Evolutionary conservation across 2,888 invertebrate species (phyloP).

Genomic region (Clanis bilineata): DNA sequence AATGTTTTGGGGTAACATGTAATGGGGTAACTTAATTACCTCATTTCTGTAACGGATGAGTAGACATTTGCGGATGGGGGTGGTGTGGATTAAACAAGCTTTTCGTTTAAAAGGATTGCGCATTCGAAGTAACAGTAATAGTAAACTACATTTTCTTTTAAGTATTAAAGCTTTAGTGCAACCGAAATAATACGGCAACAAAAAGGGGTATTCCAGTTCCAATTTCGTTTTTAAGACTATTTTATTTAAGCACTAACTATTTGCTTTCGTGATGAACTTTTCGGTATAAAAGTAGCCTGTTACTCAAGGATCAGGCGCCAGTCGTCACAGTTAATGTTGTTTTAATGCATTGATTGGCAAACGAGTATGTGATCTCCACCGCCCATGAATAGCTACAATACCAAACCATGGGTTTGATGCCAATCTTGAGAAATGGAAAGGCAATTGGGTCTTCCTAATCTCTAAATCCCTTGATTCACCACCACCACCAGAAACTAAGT

Average conservation of each 20-base stretch:
- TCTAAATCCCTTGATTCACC: no score
- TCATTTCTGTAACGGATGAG: constrained; percentile 3
- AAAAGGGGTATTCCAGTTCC: background rate
- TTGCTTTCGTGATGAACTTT: no score
- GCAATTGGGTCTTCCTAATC: no score
- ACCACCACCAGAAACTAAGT: no score
- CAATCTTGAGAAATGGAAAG: no score
- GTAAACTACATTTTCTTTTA: background rate
- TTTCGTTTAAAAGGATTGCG: background rate
- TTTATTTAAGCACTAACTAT: no score
- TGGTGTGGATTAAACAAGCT: background rate
- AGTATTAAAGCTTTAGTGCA: background rate
- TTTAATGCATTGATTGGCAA: background rate
- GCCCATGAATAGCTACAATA: no score
- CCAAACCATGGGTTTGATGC: no score
- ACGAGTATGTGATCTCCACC: no score
- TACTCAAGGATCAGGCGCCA: no score
- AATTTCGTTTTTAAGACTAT: no score
- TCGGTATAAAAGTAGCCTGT: no score
- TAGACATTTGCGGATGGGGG: background rate
- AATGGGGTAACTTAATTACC: background rate
- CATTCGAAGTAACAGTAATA: background rate
- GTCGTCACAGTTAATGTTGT: background rate
- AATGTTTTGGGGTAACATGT: background rate
- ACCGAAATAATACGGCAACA: background rate